Base-by-base conservation (phyloP, 2,797 vertebrate genomes). In the Discoglossus pictus region DNA sequence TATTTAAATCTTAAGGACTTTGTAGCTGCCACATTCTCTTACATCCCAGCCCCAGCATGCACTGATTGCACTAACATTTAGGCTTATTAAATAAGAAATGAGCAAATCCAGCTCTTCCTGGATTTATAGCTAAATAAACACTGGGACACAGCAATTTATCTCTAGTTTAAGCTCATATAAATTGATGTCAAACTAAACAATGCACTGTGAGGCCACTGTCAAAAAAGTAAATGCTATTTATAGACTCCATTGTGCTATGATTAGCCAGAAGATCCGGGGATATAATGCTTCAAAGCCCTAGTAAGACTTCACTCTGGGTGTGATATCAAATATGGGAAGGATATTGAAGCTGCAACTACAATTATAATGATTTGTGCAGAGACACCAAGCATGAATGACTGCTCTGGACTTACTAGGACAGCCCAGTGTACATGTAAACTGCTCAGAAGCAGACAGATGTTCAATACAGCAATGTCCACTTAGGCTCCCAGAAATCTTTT, bases 221-320 rank as follows among this genome's bases (percentile, higher is more conserved):
- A 44, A 18, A 39, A 31, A 47, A 15, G 13, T 38, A 44, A n/a
- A n/a, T 50, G 34, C 64, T 59, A 66, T 55, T 59, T 50, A 58
- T 50, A 50, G 47, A 51, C 18, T 23, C 13, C 34, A 51, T 67
- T 59, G 36, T 67, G 25, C 24, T 51, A 24, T 16, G 53, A 56
- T 58, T 38, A 50, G 43, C 42, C 24, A 58, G 65, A 59, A 31
- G 17, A 51, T 67, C 54, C 40, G 16, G 54, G 17, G 27, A 59
- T 51, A 12, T 42, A 35, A 67, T 50, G 59, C 46, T 52, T 43
- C 18, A 51, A 59, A 52, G 36, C 25, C 25, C 12, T 21, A 47
- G 38, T 58, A 58, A 42, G 34, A 42, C 23, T 16, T 36, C 31
- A 35, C 42, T 40, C 35, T 17, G 23, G 36, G 20, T 66, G 5